Base-by-base conservation (phyloP, 2,797 vertebrate species). In the Lagorchestes hirsutus region DNA sequence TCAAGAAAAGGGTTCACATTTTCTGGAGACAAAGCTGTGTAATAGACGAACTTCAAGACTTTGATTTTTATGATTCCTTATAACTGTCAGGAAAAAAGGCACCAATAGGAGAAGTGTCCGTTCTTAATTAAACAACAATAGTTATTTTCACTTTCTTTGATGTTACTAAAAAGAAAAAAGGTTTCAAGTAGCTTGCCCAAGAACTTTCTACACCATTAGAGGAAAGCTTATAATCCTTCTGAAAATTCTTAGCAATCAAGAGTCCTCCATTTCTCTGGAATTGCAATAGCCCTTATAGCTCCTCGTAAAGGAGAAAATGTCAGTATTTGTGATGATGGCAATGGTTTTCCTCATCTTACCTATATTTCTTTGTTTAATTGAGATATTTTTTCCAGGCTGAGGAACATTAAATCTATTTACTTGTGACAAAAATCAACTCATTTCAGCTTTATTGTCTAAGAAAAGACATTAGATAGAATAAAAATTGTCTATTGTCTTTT, bases 361-460 rank as follows among this genome's bases (percentile, higher is more conserved):
- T 14, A 74, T 67, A 29, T 90, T 92, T 95, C 57, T 94, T 9
- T 58, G 46, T 34, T 16, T 82, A 18, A 56, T 12, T n/a, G 67
- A 58, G 55, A 29, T 2, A 9, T 87, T 74, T 27, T 96, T 13
- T 93, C n/a, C 46, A 40, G 74, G 1, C 14, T 87, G 93, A 58
- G 59, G 92, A 91, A 93, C 55, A 82, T n/a, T 5, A 95, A 55
- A 74, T 57, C 29, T 94, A 18, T 94, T 59, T 8, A 57, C 92
- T 62, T 93, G 55, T 57, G 87, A 54, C 55, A 74, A 57, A 92
- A 96, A 93, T 55, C 50, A 58, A 57, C 52, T 67, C 67, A n/a
- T 22, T 8, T 92, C 55, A 95, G 18, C 82, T 93, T 82, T 92
- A 54, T 54, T 95, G 2, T 62, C 2, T 57, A 11, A 40, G 46